These are phyloP conservation scores for Drosophila pandora DNA, from an alignment of 1,140 invertebrate species.

Conservation along the genomic window DNA sequence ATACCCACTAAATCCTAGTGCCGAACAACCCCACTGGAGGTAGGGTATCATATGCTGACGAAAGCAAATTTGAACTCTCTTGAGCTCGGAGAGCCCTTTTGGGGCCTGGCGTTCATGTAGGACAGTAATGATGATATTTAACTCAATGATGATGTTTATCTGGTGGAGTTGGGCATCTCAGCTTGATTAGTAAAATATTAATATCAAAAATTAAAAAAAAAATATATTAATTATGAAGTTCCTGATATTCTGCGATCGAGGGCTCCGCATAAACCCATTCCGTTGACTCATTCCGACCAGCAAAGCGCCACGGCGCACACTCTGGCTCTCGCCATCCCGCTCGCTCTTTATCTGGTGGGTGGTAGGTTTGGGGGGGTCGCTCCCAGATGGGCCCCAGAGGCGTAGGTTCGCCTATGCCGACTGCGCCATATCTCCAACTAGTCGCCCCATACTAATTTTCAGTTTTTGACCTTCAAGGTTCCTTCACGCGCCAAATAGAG, in stretches of 20 bases:
- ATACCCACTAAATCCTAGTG: not conserved
- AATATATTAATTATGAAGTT: not conserved
- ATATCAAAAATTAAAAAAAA: too few species aligned
- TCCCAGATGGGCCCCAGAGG: conserved; percentile 21
- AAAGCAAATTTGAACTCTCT: conserved; percentile 37
- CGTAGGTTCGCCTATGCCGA: conserved; percentile 15
- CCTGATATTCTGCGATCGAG: not conserved
- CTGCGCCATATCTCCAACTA: conserved; percentile 45
- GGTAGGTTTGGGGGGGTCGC: not conserved
- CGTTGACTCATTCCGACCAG: conserved; percentile 20
- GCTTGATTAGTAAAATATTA: too few species aligned
- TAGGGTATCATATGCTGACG: conserved; percentile 48
- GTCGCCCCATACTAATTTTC: conserved; percentile 76
- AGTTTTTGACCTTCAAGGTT: conserved; percentile 84
- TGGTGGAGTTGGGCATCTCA: too few species aligned
- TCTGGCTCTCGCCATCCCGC: conserved; percentile 2
- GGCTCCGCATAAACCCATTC: conserved; percentile 20
- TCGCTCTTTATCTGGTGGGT: not conserved
- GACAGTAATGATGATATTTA: too few species aligned
- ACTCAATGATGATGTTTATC: too few species aligned
- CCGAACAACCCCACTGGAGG: too few species aligned
- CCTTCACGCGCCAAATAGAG: conserved; percentile 75
- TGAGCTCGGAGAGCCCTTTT: conserved; percentile 13
- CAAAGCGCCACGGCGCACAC: not conserved
- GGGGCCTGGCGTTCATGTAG: conserved; percentile 22